These are phyloP conservation scores for Stichodactyla mertensii DNA, from an alignment of 64 coral and sea anemone species.

Conservation along the genomic window DNA sequence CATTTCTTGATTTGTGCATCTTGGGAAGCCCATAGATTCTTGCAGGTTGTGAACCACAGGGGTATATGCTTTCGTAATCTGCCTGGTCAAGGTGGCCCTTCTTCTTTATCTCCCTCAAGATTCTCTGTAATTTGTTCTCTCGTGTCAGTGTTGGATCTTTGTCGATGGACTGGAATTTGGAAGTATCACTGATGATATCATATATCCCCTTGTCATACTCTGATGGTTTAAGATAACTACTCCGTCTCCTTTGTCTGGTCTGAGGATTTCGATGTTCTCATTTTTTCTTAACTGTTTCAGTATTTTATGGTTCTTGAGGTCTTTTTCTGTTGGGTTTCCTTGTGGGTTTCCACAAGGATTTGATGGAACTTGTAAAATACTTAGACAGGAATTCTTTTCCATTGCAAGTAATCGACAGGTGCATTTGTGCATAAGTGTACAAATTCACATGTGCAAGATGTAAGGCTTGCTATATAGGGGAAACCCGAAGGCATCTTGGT, in stretches of 20 bases:
- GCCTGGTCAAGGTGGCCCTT: background rate
- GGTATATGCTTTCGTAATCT: background rate
- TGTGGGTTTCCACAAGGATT: no score
- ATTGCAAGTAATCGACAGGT: no score
- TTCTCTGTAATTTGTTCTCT: constrained; percentile 12
- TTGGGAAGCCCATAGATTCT: constrained; percentile 30
- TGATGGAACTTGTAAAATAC: no score
- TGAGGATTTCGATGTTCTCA: constrained; percentile 23
- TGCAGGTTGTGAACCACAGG: constrained; percentile 26
- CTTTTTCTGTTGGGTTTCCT: background rate
- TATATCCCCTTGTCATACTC: background rate
- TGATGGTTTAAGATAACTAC: constrained; percentile 4
- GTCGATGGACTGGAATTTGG: background rate
- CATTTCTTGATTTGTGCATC: constrained; percentile 26
- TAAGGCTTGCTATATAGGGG: no score
- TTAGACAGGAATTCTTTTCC: no score
- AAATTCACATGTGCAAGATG: no score
- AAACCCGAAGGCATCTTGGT: no score
- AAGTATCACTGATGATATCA: constrained; percentile 23
- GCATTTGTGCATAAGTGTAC: no score
- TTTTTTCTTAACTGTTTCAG: constrained; percentile 11
- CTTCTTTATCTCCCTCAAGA: background rate
- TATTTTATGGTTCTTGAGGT: constrained; percentile 11
- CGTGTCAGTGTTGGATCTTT: constrained; percentile 19
- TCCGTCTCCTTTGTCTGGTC: constrained; percentile 33